phyloP scores from a whole-genome alignment of 2,113 vertebrate genomes.

The Fulica atra region DNA sequence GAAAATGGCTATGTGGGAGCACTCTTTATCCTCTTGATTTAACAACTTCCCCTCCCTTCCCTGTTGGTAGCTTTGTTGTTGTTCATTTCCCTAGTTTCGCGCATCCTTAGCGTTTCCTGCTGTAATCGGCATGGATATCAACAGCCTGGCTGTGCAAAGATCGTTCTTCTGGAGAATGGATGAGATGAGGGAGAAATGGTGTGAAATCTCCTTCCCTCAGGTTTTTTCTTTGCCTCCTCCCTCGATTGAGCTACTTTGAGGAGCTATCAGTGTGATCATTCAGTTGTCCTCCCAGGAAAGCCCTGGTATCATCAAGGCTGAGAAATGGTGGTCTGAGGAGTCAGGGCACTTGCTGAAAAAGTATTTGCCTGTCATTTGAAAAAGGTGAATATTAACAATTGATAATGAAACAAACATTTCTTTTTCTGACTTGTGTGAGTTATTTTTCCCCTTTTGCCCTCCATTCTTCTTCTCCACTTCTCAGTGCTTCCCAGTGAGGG shows the following conservation, averaged over 20 bases:
- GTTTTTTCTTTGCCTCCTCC: constrained; percentile 20
- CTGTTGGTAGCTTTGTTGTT: constrained; percentile 4
- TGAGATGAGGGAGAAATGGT: not conserved
- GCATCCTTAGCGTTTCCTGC: constrained; percentile 52
- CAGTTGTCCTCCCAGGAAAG: constrained; percentile 66
- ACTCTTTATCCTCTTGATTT: constrained; percentile 60
- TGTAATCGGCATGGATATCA: constrained; percentile 46
- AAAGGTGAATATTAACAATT: constrained; percentile 27
- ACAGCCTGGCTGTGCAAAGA: not conserved
- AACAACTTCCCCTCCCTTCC: constrained; percentile 41
- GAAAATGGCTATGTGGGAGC: constrained; percentile 50
- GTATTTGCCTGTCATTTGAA: constrained; percentile 33
- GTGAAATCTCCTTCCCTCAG: not conserved
- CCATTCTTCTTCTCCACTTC: not conserved
- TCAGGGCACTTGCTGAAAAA: constrained; percentile 51
- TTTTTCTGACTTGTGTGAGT: not conserved
- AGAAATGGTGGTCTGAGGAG: constrained; percentile 44
- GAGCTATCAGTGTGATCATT: constrained; percentile 44
- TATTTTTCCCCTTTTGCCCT: not conserved
- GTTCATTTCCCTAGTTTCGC: constrained; percentile 4
- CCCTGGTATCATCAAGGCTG: constrained; percentile 43
- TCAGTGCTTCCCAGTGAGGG: not conserved
- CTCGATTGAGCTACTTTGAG: constrained; percentile 46
- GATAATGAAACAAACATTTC: not conserved
- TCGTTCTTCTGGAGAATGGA: not conserved